Base-by-base conservation (phyloP, 2,888 invertebrate species). In the Lepas anatifera region DNA sequence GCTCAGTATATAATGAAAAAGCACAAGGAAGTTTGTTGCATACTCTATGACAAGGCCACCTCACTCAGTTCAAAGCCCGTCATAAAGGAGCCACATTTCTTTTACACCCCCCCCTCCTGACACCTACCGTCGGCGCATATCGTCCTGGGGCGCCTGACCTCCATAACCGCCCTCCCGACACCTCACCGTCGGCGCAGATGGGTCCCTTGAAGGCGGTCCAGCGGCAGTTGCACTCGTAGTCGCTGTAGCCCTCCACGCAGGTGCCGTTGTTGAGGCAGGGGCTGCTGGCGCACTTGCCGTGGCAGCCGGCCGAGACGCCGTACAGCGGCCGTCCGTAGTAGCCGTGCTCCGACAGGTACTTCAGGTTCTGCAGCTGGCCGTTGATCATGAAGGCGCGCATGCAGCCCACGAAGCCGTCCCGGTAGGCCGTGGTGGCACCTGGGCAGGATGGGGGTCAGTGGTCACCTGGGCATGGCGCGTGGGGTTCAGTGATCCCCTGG, bases 181-280 rank as follows among this genome's bases (percentile, higher is more conserved):
- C 11, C 41, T 41, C 2, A 58, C 90, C 93, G 80, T 95, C 94
- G 67, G 94, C 94, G 80, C 96, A 97, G 80, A 95, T 95, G 70
- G 95, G 95, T 69, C 97, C 97, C 81, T 97, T 94, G 82, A 96
- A 98, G 13, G 97, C 92, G 43, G 97, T 97, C 89, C 95, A 97
- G 74, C 97, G 89, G 76, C 97, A 98, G 81, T 98, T 96, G 81
- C 97, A 98, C 69, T 84, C 84, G 81, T 95, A 98, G 10, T 90
- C 87, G 79, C 94, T 92, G 80, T 95, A 98, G n/a, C 88, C 86
- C 81, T 98, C 97, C 69, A 87, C 85, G 76, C 98, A 98, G 0
- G 95, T 95, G 73, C 97, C 97, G 79, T 95, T 95, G 81, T 98
- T 97, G 66, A 96, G 85, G 77, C 98, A 98, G 1, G 97, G 97